Percentiles rank a stretch among this genome's conserved stretches.
phyloP scores from a whole-genome alignment of 2,888 invertebrate genomes.

The Scaptodrosophila latifasciaeformis region DNA sequence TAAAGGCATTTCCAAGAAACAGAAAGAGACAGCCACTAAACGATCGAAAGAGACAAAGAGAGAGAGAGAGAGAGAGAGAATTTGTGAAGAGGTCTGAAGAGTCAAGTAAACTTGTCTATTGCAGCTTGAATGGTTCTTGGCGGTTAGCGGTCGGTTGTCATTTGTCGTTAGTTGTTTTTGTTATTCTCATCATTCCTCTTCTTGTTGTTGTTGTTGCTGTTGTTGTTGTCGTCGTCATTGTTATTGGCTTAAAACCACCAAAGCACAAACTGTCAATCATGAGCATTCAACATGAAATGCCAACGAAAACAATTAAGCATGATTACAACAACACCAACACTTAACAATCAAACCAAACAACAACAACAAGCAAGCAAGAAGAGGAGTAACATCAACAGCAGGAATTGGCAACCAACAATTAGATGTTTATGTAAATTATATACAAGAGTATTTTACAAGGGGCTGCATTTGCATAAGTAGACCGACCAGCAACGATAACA shows the following conservation, averaged over 20 bases:
- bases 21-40: too few relatives aligned
- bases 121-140: constrained; percentile 3
- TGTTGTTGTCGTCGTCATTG: not conserved
- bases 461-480: constrained; percentile 50
- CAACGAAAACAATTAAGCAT: constrained; percentile 64
- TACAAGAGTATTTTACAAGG: constrained; percentile 26
- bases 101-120: too few relatives aligned
- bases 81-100: too few relatives aligned
- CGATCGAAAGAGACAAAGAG: too few relatives aligned
- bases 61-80: too few relatives aligned
- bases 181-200: too few relatives aligned
- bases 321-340: constrained; percentile 55
- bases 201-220: not conserved
- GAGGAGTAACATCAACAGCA: constrained; percentile 18
- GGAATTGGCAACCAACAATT: constrained; percentile 47
- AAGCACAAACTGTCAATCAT: constrained; percentile 65
- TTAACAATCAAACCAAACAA: not conserved
- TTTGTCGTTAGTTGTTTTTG: too few relatives aligned
- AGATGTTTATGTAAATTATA: constrained; percentile 65
- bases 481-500: constrained; percentile 3
- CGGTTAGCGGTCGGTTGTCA: too few relatives aligned
- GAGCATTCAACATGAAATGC: constrained; percentile 54
- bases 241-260: constrained; percentile 50
- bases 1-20: constrained; percentile 56
- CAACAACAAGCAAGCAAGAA: constrained; percentile 7